Evolutionary conservation across 2,888 invertebrate species (phyloP).

Genomic region (Leptothorax acervorum): DNA sequence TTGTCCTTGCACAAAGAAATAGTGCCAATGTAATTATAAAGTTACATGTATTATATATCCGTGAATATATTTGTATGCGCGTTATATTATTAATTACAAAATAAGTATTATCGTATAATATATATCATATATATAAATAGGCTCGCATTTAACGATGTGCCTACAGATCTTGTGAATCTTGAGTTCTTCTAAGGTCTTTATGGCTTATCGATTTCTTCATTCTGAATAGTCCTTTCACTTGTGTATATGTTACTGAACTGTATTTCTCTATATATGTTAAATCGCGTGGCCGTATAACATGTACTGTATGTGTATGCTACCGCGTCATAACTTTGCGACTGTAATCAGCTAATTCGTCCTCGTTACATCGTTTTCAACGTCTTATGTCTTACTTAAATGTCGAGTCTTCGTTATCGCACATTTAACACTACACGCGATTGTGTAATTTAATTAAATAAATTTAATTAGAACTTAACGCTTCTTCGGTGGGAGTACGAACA

Average conservation of each 20-base stretch:
- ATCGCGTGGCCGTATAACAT: background rate
- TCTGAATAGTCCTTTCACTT: slow-evolving; percentile 15
- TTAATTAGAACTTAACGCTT: slow-evolving; percentile 8
- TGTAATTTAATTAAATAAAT: slow-evolving; percentile 35
- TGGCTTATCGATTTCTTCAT: slow-evolving; percentile 27
- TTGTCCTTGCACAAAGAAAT: slow-evolving; percentile 54
- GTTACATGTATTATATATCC: slow-evolving; percentile 27
- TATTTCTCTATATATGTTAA: slow-evolving; percentile 28
- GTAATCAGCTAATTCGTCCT: slow-evolving; percentile 24
- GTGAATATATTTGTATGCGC: slow-evolving; percentile 49
- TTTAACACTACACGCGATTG: background rate
- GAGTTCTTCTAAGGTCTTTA: background rate
- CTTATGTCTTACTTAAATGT: slow-evolving; percentile 21
- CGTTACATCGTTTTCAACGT: background rate
- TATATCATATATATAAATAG: slow-evolving; percentile 2
- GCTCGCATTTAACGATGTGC: slow-evolving; percentile 41
- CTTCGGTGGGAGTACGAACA: background rate
- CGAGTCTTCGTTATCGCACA: slow-evolving; percentile 12
- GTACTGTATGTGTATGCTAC: background rate
- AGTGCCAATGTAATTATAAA: slow-evolving; percentile 61
- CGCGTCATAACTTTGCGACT: slow-evolving; percentile 7
- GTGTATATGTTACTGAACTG: slow-evolving; percentile 21
- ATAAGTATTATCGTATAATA: slow-evolving; percentile 43
- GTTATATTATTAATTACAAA: slow-evolving; percentile 41
- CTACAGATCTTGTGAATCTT: background rate